These are phyloP conservation scores for Julus scandinavius DNA, from an alignment of 2,888 invertebrate species.

Conservation along the genomic window DNA sequence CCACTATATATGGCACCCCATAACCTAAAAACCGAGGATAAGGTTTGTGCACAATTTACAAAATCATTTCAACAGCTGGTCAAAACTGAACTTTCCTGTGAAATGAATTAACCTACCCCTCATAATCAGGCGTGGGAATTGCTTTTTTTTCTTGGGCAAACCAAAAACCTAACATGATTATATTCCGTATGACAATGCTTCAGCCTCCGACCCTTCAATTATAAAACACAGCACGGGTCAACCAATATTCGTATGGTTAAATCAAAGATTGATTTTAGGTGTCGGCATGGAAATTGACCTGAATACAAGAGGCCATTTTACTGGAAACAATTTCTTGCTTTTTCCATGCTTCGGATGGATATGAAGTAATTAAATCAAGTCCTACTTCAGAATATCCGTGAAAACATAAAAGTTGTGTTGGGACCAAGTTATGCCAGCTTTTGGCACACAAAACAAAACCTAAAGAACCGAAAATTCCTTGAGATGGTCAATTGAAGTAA, in stretches of 20 bases:
- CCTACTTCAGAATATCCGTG: neutral
- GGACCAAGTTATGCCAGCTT: neutral
- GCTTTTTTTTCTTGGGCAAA: neutral
- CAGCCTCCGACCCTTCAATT: constrained; percentile 31
- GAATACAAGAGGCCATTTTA: neutral
- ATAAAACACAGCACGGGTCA: neutral
- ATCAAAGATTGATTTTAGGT: neutral
- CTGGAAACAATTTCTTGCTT: neutral
- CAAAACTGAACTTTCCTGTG: neutral
- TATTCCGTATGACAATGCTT: neutral
- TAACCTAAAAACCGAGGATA: constrained; percentile 37
- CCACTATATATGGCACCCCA: constrained; percentile 34
- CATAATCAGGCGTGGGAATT: constrained; percentile 22
- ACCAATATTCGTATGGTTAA: neutral
- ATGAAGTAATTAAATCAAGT: neutral
- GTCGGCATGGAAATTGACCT: constrained; percentile 26
- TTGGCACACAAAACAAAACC: neutral
- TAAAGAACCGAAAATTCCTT: neutral
- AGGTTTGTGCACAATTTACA: neutral
- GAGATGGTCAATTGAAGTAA: neutral
- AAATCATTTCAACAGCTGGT: constrained; percentile 19
- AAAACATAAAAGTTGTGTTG: neutral
- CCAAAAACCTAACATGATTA: neutral
- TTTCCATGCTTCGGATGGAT: neutral
- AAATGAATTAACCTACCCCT: neutral